Evolutionary conservation across 2,888 invertebrate genomes (phyloP), one percentile per base, ranked within the genome.

Genomic region (Sycophila texana): DNA sequence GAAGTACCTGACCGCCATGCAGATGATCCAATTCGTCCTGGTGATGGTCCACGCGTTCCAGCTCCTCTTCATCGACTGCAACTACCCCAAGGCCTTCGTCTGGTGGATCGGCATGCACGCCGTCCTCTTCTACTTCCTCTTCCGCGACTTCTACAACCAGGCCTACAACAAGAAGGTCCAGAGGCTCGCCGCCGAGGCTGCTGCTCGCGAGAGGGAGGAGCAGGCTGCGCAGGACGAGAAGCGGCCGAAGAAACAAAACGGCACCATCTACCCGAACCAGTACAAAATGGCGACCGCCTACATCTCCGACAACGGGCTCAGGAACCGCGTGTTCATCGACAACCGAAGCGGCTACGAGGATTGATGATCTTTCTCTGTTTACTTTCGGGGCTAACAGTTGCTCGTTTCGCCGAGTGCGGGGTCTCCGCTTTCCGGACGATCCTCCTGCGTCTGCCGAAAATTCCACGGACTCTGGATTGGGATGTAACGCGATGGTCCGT

Each of bases 61-160:
- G 89, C 92, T 98, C 75, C 92, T 98, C 84, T 95, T 97, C 92
- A 93, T 94, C 84, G 96, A 97, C 72, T 98, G 98, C 92, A 94
- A 96, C 89, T 98, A 97, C 90, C 98, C 98, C 0, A 94, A 94
- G 77, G 95, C 95, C 4, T 97, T 97, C 90, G 95, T 95, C 82
- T 97, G 96, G 94, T 96, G 95, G 94, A 98, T 98, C 88, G 96
- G 97, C 82, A 92, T 95, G 88, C 98, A 98, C 91, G 97, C 97
- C 1, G 92, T 97, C 49, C 95, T 98, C 92, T 98, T 98, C 93
- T 96, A 96, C 90, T 94, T 96, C 91, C 93, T 98, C 74, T 98
- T 98, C 93, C 95, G 95, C 0, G 94, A 96, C 89, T 98, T 98
- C 93, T 98, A 98, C 93, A 94, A 95, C 85, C 93, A 95, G 86